Conservation (phyloP, 2,888 invertebrate species). For the Diarsia rubi region DNA sequence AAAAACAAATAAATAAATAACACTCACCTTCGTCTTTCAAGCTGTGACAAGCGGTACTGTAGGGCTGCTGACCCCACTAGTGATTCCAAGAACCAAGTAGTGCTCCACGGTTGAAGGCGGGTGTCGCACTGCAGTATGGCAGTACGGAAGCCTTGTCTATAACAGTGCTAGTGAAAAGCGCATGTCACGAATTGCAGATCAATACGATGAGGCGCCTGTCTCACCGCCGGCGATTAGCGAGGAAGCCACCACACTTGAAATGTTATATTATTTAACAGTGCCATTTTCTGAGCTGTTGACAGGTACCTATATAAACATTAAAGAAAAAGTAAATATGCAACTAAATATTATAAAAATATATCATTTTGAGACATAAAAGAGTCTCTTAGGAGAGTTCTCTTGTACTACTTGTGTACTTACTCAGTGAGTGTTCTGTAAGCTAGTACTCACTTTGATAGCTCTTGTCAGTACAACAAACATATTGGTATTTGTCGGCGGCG, state of each 20-base stretch:
- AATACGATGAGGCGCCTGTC: neutral
- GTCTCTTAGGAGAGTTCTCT: no score
- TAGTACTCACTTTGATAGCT: neutral
- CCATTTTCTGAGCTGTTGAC: no score
- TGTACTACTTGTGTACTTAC: neutral
- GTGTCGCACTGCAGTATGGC: neutral
- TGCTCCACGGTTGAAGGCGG: neutral
- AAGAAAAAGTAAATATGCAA: no score
- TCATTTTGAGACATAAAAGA: no score
- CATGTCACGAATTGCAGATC: neutral
- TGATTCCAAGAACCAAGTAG: neutral
- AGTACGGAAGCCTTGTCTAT: neutral
- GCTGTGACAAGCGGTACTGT: no score
- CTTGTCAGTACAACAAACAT: neutral
- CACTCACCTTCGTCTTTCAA: no score
- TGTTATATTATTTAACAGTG: no score
- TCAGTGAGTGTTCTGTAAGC: neutral
- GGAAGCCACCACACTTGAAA: no score
- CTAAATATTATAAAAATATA: no score
- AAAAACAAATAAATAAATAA: no score
- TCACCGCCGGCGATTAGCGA: neutral
- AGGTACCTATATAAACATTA: no score
- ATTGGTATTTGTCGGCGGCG: neutral
- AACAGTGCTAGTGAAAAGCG: neutral
- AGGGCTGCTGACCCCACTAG: slow-evolving; percentile 30